phyloP scores from a whole-genome alignment of 2,797 vertebrate species.

The Furcifer pardalis region DNA sequence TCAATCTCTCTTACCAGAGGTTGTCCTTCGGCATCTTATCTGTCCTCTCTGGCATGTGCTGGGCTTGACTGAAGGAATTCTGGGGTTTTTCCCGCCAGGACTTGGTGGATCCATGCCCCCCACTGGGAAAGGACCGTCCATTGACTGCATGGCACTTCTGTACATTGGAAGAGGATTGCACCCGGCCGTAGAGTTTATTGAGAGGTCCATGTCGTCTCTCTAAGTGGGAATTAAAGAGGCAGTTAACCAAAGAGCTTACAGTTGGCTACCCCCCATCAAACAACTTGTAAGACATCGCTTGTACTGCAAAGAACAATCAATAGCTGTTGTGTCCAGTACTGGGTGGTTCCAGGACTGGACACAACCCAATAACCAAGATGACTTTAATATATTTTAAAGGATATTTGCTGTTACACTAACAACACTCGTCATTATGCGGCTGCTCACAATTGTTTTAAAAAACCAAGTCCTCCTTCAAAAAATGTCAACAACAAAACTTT shows the following conservation, averaged over 20 bases:
- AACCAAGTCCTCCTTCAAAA: conserved; percentile 9
- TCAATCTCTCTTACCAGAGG: conserved; percentile 81
- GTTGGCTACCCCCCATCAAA: background rate
- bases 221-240: conserved; percentile 57
- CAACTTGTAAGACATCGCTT: background rate
- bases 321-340: background rate
- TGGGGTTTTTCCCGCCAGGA: conserved; percentile 78
- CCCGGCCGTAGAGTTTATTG: conserved; percentile 85
- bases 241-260: background rate
- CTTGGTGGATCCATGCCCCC: conserved; percentile 72
- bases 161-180: conserved; percentile 77
- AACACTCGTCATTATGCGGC: background rate
- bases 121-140: conserved; percentile 78
- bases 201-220: conserved; percentile 90
- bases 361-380: background rate
- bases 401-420: background rate
- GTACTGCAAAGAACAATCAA: background rate
- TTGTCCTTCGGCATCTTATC: conserved; percentile 86
- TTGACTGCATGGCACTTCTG: conserved; percentile 82
- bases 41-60: conserved; percentile 79
- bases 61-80: conserved; percentile 66
- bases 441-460: background rate
- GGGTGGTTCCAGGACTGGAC: background rate
- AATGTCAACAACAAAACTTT: background rate
- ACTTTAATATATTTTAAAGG: background rate